A percentile compares a stretch with the other conserved stretches of the same genome.
phyloP scores from a whole-genome alignment of 2,113 vertebrate species.

The Paralichthys olivaceus region DNA sequence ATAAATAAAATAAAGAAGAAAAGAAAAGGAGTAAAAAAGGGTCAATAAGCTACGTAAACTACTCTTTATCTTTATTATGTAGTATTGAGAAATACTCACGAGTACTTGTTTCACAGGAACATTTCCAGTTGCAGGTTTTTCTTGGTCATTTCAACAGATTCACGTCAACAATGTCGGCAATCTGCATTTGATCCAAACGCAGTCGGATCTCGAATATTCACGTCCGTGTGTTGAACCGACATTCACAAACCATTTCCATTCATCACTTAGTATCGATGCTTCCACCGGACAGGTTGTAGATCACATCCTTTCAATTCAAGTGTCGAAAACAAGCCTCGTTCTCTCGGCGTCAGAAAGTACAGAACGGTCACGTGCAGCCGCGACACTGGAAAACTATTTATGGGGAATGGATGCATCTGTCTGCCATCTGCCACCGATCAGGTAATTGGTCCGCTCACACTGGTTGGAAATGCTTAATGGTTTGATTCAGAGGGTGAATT shows the following conservation, averaged over 20 bases:
- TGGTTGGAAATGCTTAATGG: constrained; percentile 15
- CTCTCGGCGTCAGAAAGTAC: constrained; percentile 36
- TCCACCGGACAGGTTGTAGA: constrained; percentile 14
- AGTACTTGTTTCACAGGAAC: too few relatives aligned
- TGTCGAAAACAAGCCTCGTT: constrained; percentile 31
- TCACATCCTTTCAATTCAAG: constrained; percentile 28
- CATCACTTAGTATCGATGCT: constrained; percentile 9
- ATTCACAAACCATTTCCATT: constrained; percentile 34
- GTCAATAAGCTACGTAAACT: too few relatives aligned
- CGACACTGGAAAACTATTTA: constrained; percentile 44
- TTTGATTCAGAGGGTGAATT: background rate
- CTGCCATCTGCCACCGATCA: constrained; percentile 62
- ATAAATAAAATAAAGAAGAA: too few relatives aligned
- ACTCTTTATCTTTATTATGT: too few relatives aligned
- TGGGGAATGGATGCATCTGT: constrained; percentile 61
- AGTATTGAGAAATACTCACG: too few relatives aligned
- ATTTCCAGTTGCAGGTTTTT: too few relatives aligned
- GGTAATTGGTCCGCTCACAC: constrained; percentile 52
- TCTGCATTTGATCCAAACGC: too few relatives aligned
- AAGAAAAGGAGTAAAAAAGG: too few relatives aligned
- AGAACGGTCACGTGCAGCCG: constrained; percentile 33
- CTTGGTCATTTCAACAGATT: background rate
- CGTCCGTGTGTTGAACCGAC: constrained; percentile 21
- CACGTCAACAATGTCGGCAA: background rate
- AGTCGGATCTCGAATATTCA: background rate